phyloP scores from a whole-genome alignment of 2,888 invertebrate genomes.

The Trachelus stipa region DNA sequence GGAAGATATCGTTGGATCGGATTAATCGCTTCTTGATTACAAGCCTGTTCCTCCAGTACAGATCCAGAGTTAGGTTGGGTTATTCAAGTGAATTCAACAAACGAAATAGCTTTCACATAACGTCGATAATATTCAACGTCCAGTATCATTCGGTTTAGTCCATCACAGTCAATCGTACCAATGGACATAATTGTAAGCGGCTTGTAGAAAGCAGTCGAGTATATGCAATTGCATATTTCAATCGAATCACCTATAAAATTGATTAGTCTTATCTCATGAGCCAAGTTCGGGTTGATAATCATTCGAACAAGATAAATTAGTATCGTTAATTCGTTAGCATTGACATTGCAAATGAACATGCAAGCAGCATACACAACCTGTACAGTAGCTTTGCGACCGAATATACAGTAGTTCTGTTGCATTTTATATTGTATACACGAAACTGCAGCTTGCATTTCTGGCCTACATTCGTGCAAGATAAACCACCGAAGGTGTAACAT shows the following conservation, averaged over 20 bases:
- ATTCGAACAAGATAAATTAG: background rate
- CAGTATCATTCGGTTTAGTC: background rate
- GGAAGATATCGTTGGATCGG: background rate
- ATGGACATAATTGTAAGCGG: background rate
- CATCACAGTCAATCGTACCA: background rate
- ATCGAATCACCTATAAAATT: background rate
- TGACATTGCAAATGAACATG: background rate
- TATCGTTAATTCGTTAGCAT: slow-evolving; percentile 18
- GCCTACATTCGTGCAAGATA: slow-evolving; percentile 7
- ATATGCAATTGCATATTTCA: background rate
- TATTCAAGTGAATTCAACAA: background rate
- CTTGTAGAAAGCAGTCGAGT: background rate
- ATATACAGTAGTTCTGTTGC: background rate
- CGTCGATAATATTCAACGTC: background rate
- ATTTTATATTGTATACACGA: background rate
- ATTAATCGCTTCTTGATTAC: background rate
- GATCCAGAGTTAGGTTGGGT: background rate
- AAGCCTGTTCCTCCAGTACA: background rate
- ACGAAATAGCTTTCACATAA: background rate
- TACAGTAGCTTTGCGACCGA: background rate
- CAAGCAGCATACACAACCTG: background rate
- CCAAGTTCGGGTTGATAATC: background rate
- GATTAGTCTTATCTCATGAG: background rate
- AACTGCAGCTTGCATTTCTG: background rate
- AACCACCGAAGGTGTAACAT: slow-evolving; percentile 20